phyloP scores from a whole-genome alignment of 2,113 vertebrate species.

The Aphyosemion australe region DNA sequence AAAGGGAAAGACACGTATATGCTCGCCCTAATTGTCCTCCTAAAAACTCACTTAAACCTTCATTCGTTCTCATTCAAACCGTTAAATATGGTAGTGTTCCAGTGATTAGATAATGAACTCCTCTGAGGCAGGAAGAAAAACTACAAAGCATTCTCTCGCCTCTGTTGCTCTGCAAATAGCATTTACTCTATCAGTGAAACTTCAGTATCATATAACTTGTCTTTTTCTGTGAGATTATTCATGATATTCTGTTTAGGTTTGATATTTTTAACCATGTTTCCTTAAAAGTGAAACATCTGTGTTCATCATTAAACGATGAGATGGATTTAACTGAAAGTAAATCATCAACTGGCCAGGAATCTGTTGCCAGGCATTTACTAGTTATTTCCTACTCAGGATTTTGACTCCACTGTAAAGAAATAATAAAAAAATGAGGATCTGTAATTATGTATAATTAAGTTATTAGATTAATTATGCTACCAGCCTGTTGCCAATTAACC shows the following conservation, averaged over 20 bases:
- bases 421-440: not conserved
- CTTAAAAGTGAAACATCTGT: no score
- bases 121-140: constrained; percentile 4
- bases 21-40: constrained; percentile 24
- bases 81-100: constrained; percentile 31
- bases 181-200: not conserved
- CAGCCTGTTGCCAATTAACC: not conserved
- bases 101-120: constrained; percentile 44
- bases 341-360: not conserved
- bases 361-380: not conserved
- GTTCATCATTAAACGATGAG: not conserved
- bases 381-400: not conserved
- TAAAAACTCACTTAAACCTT: constrained; percentile 31
- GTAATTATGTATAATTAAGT: not conserved
- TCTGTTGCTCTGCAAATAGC: constrained; percentile 17
- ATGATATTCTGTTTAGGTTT: no score
- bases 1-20: constrained; percentile 4
- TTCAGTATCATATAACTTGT: not conserved
- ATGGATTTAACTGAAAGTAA: not conserved
- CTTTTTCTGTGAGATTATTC: not conserved
- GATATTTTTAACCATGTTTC: no score
- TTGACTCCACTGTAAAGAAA: not conserved
- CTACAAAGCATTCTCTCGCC: constrained; percentile 17
- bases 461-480: not conserved
- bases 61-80: constrained; percentile 28